These are phyloP conservation scores for Loriculus beryllinus DNA, from an alignment of 2,797 vertebrate genomes.

Conservation along the genomic window DNA sequence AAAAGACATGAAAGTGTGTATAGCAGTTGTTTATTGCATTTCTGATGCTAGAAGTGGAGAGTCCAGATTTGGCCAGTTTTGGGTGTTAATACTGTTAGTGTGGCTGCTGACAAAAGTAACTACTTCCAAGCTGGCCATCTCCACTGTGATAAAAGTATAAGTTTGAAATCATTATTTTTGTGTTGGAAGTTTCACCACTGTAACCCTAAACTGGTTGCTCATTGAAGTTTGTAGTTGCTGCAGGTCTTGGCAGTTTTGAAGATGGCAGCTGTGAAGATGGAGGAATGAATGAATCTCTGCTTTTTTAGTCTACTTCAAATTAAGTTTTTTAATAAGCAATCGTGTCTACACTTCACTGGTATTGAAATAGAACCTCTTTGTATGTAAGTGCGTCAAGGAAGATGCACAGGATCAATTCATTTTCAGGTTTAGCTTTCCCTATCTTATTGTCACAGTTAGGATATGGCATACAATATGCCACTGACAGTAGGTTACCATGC, in stretches of 20 bases:
- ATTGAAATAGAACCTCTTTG: slow-evolving; percentile 27
- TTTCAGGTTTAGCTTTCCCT: background rate
- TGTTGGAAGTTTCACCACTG: background rate
- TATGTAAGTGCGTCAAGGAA: slow-evolving; percentile 7
- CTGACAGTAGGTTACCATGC: background rate
- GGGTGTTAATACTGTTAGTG: background rate
- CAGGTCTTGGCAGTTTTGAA: background rate
- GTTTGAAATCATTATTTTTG: background rate
- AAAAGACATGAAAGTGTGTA: background rate
- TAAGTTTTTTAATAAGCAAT: background rate
- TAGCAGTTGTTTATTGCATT: background rate
- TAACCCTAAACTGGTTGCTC: background rate
- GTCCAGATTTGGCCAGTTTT: background rate
- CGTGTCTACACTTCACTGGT: background rate
- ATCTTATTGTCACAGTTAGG: background rate
- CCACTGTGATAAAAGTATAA: background rate
- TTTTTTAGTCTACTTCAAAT: background rate
- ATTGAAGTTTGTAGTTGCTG: background rate
- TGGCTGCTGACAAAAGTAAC: background rate
- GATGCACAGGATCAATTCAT: background rate
- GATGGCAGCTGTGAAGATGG: background rate
- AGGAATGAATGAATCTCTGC: background rate
- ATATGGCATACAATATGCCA: background rate
- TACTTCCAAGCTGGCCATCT: background rate
- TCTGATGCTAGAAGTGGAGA: background rate